Percentiles rank a stretch among this genome's conserved stretches.
Conservation (phyloP, 2,797 vertebrate genomes). For the Helarctos malayanus region DNA sequence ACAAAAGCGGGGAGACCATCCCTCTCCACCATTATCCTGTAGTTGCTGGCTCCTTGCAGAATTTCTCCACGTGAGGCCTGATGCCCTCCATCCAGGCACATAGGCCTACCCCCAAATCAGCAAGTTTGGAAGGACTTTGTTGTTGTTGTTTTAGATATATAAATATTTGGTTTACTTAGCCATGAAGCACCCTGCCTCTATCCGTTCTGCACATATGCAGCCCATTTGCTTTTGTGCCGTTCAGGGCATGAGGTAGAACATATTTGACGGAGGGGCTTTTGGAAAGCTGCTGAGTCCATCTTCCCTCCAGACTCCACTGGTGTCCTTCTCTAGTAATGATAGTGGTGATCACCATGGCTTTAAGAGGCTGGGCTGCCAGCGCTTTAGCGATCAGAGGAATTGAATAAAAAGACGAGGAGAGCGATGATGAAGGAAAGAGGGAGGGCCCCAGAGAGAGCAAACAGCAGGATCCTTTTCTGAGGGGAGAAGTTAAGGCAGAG, state of each 20-base stretch:
- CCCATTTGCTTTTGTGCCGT: conserved; percentile 41
- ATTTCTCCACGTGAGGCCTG: background rate
- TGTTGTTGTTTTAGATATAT: background rate
- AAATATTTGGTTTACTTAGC: background rate
- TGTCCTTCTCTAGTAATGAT: background rate
- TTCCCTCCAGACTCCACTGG: background rate
- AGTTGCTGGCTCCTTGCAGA: background rate
- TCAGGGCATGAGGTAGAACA: background rate
- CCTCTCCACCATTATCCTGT: conserved; percentile 7
- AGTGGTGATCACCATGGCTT: background rate
- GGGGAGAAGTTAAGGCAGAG: conserved; percentile 40
- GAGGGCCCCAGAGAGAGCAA: background rate
- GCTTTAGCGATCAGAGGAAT: background rate
- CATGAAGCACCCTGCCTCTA: background rate
- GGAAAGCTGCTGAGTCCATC: conserved; percentile 24
- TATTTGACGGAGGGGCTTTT: background rate
- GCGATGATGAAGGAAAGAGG: background rate
- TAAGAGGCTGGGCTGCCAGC: background rate
- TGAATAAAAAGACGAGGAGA: background rate
- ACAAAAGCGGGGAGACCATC: conserved; percentile 75
- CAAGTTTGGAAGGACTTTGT: conserved; percentile 24
- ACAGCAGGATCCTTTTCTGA: background rate
- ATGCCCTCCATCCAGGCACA: background rate
- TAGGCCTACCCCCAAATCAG: conserved; percentile 25
- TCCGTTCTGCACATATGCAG: background rate